Conservation (phyloP, 2,113 vertebrate species). For the Ciconia boyciana region DNA sequence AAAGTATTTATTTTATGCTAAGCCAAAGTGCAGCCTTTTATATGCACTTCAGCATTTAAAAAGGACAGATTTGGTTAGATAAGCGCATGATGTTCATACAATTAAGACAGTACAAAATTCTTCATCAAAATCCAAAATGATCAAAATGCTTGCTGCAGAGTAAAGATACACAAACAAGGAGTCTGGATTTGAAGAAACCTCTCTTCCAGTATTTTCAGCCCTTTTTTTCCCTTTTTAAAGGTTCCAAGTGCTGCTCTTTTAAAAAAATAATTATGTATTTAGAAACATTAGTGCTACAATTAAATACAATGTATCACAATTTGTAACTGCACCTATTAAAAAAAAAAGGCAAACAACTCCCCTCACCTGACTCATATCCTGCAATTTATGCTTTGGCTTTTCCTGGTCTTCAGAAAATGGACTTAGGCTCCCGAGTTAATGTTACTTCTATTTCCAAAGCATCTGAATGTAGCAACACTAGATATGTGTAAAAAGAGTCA, state of each 20-base stretch:
- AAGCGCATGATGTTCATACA: not conserved
- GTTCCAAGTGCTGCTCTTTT: not conserved
- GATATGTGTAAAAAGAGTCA: not conserved
- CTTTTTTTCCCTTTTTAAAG: not conserved
- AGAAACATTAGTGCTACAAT: not conserved
- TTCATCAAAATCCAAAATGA: not conserved
- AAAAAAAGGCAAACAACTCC: not conserved
- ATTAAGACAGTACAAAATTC: not conserved
- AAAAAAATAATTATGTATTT: not conserved
- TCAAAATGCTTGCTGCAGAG: not conserved
- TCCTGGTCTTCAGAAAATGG: not conserved
- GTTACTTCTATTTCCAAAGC: not conserved
- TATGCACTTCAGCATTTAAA: not conserved
- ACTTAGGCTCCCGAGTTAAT: not conserved
- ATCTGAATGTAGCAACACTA: not conserved
- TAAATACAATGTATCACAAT: not conserved
- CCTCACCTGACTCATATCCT: not conserved
- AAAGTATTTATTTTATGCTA: not conserved
- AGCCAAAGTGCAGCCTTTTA: not conserved
- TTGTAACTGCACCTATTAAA: not conserved
- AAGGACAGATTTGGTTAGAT: not conserved
- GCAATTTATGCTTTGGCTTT: not conserved
- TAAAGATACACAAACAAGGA: not conserved
- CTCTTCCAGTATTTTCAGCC: not conserved
- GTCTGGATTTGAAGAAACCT: not conserved